Evolutionary conservation across 64 coral and sea anemone genomes (phyloP).

Genomic region (Anthopleura sola): DNA sequence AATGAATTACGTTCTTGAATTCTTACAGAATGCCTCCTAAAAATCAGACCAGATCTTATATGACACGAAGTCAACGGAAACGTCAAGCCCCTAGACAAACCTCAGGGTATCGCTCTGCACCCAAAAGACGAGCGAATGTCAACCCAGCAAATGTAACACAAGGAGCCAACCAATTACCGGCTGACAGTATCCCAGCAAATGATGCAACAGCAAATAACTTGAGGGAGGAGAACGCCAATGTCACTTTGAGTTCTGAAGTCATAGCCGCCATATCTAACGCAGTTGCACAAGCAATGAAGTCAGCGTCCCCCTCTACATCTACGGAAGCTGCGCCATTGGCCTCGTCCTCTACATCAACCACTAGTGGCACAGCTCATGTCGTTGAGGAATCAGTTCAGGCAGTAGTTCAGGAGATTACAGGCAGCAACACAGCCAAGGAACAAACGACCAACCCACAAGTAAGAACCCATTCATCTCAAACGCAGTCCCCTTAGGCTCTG

Average conservation of each 20-base stretch:
- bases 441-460: background rate
- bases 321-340: background rate
- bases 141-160: no score
- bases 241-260: background rate
- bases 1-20: background rate
- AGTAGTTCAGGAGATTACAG: background rate
- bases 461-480: conserved; percentile 28
- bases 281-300: background rate
- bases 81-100: background rate
- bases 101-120: background rate
- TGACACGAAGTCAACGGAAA: background rate
- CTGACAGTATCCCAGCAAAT: background rate
- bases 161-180: background rate
- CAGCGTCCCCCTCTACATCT: background rate
- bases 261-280: background rate
- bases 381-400: background rate
- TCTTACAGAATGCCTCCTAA: background rate
- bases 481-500: conserved; percentile 6
- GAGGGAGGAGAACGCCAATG: background rate
- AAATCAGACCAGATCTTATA: background rate
- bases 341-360: background rate
- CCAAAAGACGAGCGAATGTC: background rate
- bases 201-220: background rate
- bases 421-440: background rate
- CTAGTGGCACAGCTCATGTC: background rate